phyloP scores from a whole-genome alignment of 2,888 invertebrate genomes.

The Ophion obscuratus region DNA sequence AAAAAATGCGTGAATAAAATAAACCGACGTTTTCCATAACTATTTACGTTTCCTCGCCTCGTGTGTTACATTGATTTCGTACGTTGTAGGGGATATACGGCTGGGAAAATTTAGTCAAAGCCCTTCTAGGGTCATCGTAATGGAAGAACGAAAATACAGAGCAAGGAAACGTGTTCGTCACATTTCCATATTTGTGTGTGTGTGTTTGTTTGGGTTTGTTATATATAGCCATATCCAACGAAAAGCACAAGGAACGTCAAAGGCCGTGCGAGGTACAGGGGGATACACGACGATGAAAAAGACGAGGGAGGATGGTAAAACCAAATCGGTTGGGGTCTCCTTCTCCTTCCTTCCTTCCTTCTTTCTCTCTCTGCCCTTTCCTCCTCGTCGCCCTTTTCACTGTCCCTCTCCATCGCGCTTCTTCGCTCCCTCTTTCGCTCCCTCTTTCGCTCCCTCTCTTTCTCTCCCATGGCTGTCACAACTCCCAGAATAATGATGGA shows the following conservation, averaged over 20 bases:
- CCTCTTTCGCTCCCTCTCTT: not conserved
- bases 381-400: not conserved
- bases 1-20: too few relatives aligned
- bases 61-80: not conserved
- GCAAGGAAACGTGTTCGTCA: conserved; percentile 19
- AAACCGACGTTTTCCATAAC: too few relatives aligned
- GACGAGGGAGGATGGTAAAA: conserved; percentile 35
- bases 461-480: conserved; percentile 15
- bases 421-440: not conserved
- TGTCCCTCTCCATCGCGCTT: not conserved
- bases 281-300: conserved; percentile 27
- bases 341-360: not conserved
- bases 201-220: not conserved
- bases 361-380: not conserved
- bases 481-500: conserved; percentile 62
- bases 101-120: conserved; percentile 4
- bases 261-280: conserved; percentile 27
- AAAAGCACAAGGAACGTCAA: conserved; percentile 18
- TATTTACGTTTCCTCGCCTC: not conserved
- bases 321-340: conserved; percentile 22
- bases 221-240: not conserved
- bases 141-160: conserved; percentile 18
- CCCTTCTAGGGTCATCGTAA: conserved; percentile 15
- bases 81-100: not conserved
- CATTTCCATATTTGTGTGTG: not conserved